These are phyloP conservation scores for Naso thynnoides DNA, from an alignment of 2,797 vertebrate genomes.

Conservation along the genomic window DNA sequence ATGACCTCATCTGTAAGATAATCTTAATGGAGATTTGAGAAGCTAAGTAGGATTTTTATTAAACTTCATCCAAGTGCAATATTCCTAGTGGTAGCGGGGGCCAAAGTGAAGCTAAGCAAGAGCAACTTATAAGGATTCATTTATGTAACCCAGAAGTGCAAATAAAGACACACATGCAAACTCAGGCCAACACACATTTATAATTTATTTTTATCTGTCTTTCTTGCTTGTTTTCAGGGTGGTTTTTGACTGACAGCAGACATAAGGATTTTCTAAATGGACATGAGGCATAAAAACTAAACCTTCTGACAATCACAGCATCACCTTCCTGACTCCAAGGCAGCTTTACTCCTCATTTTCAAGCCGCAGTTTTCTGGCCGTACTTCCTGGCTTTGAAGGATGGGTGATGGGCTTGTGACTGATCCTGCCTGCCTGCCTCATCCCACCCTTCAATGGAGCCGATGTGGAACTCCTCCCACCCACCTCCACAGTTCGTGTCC, in stretches of 20 bases:
- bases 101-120: conserved; percentile 10
- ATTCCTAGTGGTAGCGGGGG: conserved; percentile 8
- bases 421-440: conserved; percentile 83
- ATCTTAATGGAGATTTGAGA: conserved; percentile 37
- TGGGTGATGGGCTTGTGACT: conserved; percentile 92
- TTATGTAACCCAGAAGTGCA: conserved; percentile 3
- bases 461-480: conserved; percentile 89
- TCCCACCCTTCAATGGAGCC: conserved; percentile 92
- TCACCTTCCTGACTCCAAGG: conserved; percentile 35
- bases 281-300: conserved; percentile 37
- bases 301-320: conserved; percentile 28
- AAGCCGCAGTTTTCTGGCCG: conserved; percentile 71
- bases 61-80: conserved; percentile 15
- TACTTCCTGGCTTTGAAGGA: conserved; percentile 86
- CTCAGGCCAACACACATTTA: not conserved
- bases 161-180: not conserved
- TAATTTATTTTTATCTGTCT: conserved; percentile 22
- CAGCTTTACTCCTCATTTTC: conserved; percentile 53
- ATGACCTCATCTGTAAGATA: conserved; percentile 38
- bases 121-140: conserved; percentile 9
- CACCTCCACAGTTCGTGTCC: conserved; percentile 77
- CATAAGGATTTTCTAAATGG: conserved; percentile 49
- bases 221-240: conserved; percentile 51
- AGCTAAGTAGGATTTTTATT: conserved; percentile 24
- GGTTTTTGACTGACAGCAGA: conserved; percentile 25